phyloP scores from a whole-genome alignment of 2,113 vertebrate species.

The Lamprologus sp. region DNA sequence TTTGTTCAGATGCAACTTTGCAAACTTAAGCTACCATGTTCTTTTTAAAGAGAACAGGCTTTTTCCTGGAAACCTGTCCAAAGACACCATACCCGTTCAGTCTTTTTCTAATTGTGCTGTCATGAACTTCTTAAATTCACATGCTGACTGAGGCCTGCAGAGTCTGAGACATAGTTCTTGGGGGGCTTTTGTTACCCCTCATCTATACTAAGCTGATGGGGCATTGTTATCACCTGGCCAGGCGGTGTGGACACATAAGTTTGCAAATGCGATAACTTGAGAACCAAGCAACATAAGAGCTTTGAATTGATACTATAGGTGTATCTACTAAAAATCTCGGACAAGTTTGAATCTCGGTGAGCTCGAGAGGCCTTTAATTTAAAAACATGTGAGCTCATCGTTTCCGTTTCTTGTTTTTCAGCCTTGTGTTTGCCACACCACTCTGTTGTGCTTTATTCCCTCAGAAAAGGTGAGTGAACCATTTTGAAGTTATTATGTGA shows the following conservation, averaged over 20 bases:
- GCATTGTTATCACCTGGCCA: background rate
- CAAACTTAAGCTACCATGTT: background rate
- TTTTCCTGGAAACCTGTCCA: background rate
- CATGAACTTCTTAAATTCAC: background rate
- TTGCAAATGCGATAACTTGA: background rate
- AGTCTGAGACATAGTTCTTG: background rate
- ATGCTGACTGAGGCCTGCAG: background rate
- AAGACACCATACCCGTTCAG: background rate
- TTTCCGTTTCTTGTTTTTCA: conserved; percentile 42
- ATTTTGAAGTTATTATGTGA: background rate
- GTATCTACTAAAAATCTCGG: accelerated
- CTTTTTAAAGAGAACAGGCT: background rate
- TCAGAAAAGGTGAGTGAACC: conserved; percentile 85
- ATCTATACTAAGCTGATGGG: background rate
- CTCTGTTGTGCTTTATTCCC: conserved; percentile 96
- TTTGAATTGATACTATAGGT: background rate
- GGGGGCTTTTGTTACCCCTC: background rate
- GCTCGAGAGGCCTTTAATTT: background rate
- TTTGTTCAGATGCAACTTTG: background rate
- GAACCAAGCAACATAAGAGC: background rate
- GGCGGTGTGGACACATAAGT: accelerated
- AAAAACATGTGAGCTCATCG: accelerated
- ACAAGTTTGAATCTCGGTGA: background rate
- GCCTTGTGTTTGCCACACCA: conserved; percentile 94
- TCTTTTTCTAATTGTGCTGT: background rate